Conservation (phyloP, 1,140 invertebrate species). For the Macrocentrus cingulum region DNA sequence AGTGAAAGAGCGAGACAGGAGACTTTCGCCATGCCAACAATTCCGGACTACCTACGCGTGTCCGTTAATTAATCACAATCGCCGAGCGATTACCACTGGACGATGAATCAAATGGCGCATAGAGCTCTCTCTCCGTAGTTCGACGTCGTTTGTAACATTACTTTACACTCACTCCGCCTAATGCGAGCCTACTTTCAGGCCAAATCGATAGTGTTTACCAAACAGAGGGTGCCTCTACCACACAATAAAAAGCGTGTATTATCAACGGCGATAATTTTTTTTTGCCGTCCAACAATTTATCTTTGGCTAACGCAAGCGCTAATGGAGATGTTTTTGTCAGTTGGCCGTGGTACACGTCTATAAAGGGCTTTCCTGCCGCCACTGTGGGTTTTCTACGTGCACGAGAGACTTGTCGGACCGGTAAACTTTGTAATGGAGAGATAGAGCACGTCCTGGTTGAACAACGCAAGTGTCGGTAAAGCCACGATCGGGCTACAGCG, state of each 20-base stretch:
- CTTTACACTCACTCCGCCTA: slow-evolving; percentile 11
- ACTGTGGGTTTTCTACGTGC: slow-evolving; percentile 8
- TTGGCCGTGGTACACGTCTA: slow-evolving; percentile 17
- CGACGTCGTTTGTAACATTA: slow-evolving; percentile 11
- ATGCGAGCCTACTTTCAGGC: not conserved
- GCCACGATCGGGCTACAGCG: slow-evolving; percentile 3
- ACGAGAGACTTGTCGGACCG: slow-evolving; percentile 17
- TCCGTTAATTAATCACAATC: slow-evolving; percentile 30
- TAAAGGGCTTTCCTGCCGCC: not conserved
- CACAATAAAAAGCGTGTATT: too few species aligned
- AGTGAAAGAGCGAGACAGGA: too few species aligned
- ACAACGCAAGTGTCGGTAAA: slow-evolving; percentile 10
- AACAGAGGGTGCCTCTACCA: too few species aligned
- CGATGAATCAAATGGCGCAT: slow-evolving; percentile 26
- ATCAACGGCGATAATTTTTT: too few species aligned
- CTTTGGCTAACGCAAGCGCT: too few species aligned
- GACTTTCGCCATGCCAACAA: slow-evolving; percentile 9
- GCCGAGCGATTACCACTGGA: slow-evolving; percentile 24
- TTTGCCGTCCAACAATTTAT: too few species aligned
- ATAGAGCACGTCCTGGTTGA: slow-evolving; percentile 28
- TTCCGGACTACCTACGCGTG: slow-evolving; percentile 24
- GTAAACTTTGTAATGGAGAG: slow-evolving; percentile 32
- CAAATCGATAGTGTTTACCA: too few species aligned
- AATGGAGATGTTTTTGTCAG: slow-evolving; percentile 31
- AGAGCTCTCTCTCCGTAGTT: slow-evolving; percentile 1